These are phyloP conservation scores for Plutella xylostella DNA, from an alignment of 2,888 invertebrate genomes.

Conservation along the genomic window DNA sequence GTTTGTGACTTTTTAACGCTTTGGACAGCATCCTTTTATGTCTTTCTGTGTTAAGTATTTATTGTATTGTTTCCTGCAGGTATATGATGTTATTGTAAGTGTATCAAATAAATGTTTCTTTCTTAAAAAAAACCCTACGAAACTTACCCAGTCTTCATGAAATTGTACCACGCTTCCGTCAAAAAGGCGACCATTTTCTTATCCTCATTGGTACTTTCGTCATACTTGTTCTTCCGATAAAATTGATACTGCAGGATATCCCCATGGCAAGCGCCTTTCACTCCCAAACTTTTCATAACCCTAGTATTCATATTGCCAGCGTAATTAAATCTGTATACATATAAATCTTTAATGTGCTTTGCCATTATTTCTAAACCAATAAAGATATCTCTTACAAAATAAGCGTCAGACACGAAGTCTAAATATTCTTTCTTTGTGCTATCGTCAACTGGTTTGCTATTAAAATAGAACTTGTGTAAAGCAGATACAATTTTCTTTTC, in stretches of 20 bases:
- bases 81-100: background rate
- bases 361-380: slow-evolving; percentile 30
- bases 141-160: slow-evolving; percentile 48
- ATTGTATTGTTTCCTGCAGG: background rate
- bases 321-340: slow-evolving; percentile 39
- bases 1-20: background rate
- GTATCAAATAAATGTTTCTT: background rate
- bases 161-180: slow-evolving; percentile 42
- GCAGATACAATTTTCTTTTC: slow-evolving; percentile 22
- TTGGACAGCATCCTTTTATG: background rate
- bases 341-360: slow-evolving; percentile 26
- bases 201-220: slow-evolving; percentile 29
- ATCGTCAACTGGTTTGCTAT: slow-evolving; percentile 24
- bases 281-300: slow-evolving; percentile 34
- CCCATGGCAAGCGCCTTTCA: slow-evolving; percentile 45
- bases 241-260: slow-evolving; percentile 51
- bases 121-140: background rate
- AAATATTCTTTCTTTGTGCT: slow-evolving; percentile 29
- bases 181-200: slow-evolving; percentile 32
- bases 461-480: slow-evolving; percentile 37
- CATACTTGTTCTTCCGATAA: slow-evolving; percentile 38
- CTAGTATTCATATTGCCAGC: slow-evolving; percentile 42
- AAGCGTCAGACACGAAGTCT: slow-evolving; percentile 35
- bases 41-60: background rate
- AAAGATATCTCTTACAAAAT: slow-evolving; percentile 34